phyloP scores from a whole-genome alignment of 30 jellyfish, hydroid and myxozoan genomes.

The Mastigias papua region DNA sequence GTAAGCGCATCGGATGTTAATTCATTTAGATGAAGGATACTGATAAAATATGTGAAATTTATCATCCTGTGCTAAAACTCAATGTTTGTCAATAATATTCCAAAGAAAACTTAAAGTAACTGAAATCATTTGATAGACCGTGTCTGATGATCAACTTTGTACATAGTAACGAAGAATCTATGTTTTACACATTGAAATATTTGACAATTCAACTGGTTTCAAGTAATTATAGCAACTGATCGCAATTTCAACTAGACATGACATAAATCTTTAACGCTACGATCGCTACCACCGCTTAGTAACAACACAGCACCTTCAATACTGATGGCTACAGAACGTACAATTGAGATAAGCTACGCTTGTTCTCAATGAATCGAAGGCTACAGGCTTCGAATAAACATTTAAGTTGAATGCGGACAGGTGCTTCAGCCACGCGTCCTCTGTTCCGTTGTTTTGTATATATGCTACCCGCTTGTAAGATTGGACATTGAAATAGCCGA shows the following conservation, averaged over 20 bases:
- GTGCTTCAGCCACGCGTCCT: slow-evolving; percentile 82
- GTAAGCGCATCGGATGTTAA: background rate
- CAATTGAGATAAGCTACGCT: slow-evolving; percentile 40
- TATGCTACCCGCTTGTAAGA: slow-evolving; percentile 51
- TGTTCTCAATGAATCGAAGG: slow-evolving; percentile 44
- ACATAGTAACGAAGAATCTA: too few relatives aligned
- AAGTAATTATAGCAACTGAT: background rate
- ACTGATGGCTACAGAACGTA: background rate
- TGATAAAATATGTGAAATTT: background rate
- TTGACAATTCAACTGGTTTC: background rate
- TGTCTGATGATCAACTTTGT: background rate
- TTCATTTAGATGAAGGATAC: background rate
- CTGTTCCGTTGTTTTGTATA: slow-evolving; percentile 58
- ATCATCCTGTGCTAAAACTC: too few relatives aligned
- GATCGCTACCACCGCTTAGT: background rate
- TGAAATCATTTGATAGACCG: background rate
- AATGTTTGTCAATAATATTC: too few relatives aligned
- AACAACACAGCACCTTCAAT: background rate
- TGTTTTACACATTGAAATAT: background rate
- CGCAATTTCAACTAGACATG: background rate
- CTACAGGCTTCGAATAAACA: slow-evolving; percentile 61
- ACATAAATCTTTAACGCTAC: background rate
- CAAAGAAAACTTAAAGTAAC: too few relatives aligned
- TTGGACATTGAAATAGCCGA: background rate
- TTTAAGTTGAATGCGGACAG: slow-evolving; percentile 59